Percentiles rank a stretch among this genome's conserved stretches.
phyloP scores from a whole-genome alignment of 2,797 vertebrate genomes.

The Percopsis omiscomaycus region DNA sequence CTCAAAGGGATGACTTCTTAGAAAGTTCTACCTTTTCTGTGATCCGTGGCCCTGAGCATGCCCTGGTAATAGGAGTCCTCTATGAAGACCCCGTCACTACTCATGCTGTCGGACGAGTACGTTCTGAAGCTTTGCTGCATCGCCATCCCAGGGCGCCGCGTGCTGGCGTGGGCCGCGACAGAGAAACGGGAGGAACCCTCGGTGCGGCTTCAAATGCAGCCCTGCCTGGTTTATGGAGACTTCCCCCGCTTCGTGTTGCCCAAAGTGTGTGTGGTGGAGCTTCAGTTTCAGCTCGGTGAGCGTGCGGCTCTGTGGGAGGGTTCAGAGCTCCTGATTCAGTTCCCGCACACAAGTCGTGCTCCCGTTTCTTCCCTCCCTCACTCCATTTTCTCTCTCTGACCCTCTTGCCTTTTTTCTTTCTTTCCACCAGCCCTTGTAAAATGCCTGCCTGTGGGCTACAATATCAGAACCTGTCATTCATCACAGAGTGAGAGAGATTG shows the following conservation, averaged over 20 bases:
- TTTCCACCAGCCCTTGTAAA: conserved; percentile 52
- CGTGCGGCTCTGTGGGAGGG: conserved; percentile 65
- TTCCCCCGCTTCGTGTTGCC: conserved; percentile 33
- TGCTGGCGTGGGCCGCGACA: neutral
- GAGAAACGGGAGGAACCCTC: conserved; percentile 6
- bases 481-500: conserved; percentile 12
- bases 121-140: conserved; percentile 57
- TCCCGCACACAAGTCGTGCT: conserved; percentile 43
- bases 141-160: conserved; percentile 35
- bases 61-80: conserved; percentile 71
- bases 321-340: conserved; percentile 44
- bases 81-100: conserved; percentile 72
- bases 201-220: conserved; percentile 22
- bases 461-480: conserved; percentile 57
- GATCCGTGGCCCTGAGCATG: conserved; percentile 65
- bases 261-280: conserved; percentile 26
- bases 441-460: conserved; percentile 63
- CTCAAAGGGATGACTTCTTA: neutral
- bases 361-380: conserved; percentile 28
- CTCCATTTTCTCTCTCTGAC: conserved; percentile 32
- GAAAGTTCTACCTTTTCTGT: conserved; percentile 75
- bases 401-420: conserved; percentile 25
- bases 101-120: conserved; percentile 70
- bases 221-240: conserved; percentile 20
- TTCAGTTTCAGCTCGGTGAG: neutral